Conservation (phyloP, 2,113 vertebrate species). For the Trematomus loennbergii region DNA sequence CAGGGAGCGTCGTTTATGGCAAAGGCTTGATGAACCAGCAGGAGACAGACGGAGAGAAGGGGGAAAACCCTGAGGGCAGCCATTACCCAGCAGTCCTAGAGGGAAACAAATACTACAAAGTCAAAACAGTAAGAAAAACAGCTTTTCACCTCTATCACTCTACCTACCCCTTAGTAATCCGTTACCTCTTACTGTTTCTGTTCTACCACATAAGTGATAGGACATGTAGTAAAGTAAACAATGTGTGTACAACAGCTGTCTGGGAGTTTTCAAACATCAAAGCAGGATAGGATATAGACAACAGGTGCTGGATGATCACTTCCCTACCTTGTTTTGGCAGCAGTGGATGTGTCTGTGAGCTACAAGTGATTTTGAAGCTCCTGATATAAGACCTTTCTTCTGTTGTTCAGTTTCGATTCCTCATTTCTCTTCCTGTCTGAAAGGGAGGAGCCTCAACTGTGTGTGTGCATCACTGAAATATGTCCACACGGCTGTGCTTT, state of each 20-base stretch:
- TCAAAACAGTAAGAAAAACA: neutral
- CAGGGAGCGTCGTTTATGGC: constrained; percentile 74
- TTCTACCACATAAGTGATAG: neutral
- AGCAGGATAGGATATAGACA: neutral
- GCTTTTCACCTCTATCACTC: neutral
- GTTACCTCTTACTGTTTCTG: neutral
- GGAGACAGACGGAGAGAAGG: constrained; percentile 47
- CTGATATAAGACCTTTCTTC: neutral
- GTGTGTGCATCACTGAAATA: neutral
- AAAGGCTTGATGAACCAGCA: constrained; percentile 19
- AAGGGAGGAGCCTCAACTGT: constrained; percentile 21
- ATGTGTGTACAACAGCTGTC: constrained; percentile 19
- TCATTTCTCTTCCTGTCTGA: constrained; percentile 29
- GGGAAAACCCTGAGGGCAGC: constrained; percentile 31
- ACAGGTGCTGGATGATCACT: constrained; percentile 12
- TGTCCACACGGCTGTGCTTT: constrained; percentile 36
- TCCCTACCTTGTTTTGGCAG: constrained; percentile 51
- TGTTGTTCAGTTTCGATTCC: neutral
- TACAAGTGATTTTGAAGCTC: neutral
- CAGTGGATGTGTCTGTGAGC: neutral
- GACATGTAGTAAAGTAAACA: neutral
- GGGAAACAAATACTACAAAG: neutral
- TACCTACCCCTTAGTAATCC: neutral
- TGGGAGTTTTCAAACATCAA: constrained; percentile 1
- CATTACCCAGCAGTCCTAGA: constrained; percentile 54